Conservation (phyloP, 2,888 invertebrate genomes). For the Mycalesis mineus region DNA sequence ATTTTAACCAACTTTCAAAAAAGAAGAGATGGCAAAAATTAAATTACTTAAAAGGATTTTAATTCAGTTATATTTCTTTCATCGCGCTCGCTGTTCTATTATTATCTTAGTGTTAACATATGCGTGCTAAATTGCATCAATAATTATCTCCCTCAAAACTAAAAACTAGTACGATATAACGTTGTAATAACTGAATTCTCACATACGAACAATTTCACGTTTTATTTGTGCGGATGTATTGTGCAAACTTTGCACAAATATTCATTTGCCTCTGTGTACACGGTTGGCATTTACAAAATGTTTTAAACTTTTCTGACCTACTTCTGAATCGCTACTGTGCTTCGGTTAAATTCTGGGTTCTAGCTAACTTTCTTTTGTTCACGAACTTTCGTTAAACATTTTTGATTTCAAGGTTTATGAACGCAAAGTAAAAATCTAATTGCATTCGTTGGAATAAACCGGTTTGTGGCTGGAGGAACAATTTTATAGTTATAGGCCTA, state of each 20-base stretch:
- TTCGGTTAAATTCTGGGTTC: slow-evolving; percentile 18
- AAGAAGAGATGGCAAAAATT: no score
- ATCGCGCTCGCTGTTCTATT: no score
- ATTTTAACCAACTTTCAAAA: no score
- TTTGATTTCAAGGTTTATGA: slow-evolving; percentile 25
- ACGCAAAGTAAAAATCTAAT: slow-evolving; percentile 17
- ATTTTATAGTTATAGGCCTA: not conserved
- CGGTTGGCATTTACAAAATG: slow-evolving; percentile 12
- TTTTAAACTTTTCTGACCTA: slow-evolving; percentile 21
- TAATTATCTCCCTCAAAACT: no score
- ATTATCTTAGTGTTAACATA: no score
- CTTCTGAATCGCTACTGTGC: slow-evolving; percentile 23
- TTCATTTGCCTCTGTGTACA: not conserved
- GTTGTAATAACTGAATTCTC: not conserved
- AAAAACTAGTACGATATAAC: no score
- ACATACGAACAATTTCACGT: not conserved
- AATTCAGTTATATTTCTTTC: no score
- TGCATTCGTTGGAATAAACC: slow-evolving; percentile 9
- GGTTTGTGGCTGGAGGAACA: not conserved
- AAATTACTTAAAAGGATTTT: no score
- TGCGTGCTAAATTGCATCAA: no score
- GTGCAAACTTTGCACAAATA: not conserved
- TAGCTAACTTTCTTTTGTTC: slow-evolving; percentile 26
- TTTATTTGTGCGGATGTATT: not conserved
- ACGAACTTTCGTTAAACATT: slow-evolving; percentile 21